A percentile compares a stretch with the other conserved stretches of the same genome.
These are phyloP conservation scores for Microcaecilia unicolor DNA, from an alignment of 2,797 vertebrate genomes.

Conservation along the genomic window DNA sequence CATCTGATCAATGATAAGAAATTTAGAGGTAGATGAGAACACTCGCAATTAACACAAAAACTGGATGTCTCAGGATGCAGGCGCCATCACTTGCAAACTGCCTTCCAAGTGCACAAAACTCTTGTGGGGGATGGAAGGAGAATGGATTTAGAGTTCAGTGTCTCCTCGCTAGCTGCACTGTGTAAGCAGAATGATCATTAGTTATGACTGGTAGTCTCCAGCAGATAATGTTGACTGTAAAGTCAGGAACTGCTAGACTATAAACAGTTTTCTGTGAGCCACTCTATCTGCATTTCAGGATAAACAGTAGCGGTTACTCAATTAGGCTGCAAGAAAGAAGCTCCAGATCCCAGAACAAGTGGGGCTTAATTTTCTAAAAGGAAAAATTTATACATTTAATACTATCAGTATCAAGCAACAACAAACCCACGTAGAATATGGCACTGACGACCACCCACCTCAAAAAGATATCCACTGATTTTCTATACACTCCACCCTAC, in stretches of 20 bases:
- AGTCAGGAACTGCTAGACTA: constrained; percentile 51
- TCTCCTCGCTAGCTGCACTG: constrained; percentile 35
- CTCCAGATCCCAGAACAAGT: constrained; percentile 22
- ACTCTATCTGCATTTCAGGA: constrained; percentile 58
- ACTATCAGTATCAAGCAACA: neutral
- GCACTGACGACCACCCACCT: too few relatives aligned
- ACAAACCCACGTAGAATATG: too few relatives aligned
- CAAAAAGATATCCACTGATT: too few relatives aligned
- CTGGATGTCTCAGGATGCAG: constrained; percentile 18
- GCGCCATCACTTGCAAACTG: constrained; percentile 28
- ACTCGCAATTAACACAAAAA: constrained; percentile 1
- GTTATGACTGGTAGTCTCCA: constrained; percentile 46
- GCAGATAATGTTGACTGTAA: constrained; percentile 54
- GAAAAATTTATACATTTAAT: constrained; percentile 22
- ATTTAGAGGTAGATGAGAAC: constrained; percentile 29
- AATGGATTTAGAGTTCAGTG: constrained; percentile 36
- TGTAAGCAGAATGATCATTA: constrained; percentile 56
- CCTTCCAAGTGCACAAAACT: constrained; percentile 24
- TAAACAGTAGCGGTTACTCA: constrained; percentile 53
- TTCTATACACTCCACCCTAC: too few relatives aligned
- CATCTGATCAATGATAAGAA: constrained; percentile 3
- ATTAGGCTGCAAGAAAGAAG: constrained; percentile 40
- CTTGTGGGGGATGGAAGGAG: too few relatives aligned
- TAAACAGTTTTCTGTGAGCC: constrained; percentile 61
- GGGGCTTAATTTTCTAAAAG: constrained; percentile 18